A percentile compares a stretch with the other conserved stretches of the same genome.
Evolutionary conservation across 2,888 invertebrate genomes (phyloP).

Genomic region (Zaprionus lineosus): DNA sequence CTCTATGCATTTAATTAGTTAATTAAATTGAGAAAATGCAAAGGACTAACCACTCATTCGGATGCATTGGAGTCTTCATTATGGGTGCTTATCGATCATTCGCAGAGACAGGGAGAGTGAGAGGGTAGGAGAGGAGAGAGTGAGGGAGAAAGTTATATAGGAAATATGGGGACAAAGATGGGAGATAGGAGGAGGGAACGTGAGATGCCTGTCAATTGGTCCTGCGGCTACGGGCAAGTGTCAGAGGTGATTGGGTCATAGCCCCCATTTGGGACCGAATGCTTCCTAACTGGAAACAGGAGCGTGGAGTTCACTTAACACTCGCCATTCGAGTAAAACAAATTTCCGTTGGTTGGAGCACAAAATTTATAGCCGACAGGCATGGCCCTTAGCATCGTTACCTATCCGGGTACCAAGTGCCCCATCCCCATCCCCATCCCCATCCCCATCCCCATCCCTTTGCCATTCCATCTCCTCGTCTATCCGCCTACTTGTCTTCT

Average conservation of each 20-base stretch:
- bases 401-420: too few species aligned
- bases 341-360: conserved; percentile 66
- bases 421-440: too few species aligned
- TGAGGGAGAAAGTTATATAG: too few species aligned
- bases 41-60: conserved; percentile 5
- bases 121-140: too few species aligned
- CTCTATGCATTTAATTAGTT: background rate
- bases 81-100: conserved; percentile 29
- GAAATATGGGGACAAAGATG: too few species aligned
- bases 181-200: too few species aligned
- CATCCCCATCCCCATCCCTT: too few species aligned
- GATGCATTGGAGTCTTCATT: conserved; percentile 22
- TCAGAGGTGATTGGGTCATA: conserved; percentile 58
- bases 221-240: conserved; percentile 38
- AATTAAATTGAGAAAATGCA: conserved; percentile 12
- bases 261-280: conserved; percentile 3
- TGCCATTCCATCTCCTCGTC: background rate
- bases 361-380: conserved; percentile 62
- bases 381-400: conserved; percentile 22
- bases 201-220: conserved; percentile 2
- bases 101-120: too few species aligned
- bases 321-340: conserved; percentile 66
- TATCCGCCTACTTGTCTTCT: background rate
- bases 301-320: conserved; percentile 33
- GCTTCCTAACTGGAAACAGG: conserved; percentile 22